Conservation (phyloP, 1,140 invertebrate species). For the Lasioglossum albipes region DNA sequence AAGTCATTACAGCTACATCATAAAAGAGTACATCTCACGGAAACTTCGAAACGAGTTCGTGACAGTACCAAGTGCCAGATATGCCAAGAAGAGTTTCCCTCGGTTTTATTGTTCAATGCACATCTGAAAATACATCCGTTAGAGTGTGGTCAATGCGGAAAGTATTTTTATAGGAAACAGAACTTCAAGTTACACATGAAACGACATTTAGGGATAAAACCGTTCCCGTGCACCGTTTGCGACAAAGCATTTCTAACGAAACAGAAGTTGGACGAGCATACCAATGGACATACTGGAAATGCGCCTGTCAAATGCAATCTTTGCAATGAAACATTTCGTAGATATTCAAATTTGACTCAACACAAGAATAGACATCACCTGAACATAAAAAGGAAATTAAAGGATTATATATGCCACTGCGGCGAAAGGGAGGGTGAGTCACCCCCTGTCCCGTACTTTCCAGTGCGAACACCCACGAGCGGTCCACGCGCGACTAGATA, state of each 20-base stretch:
- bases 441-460: slow-evolving; percentile 73
- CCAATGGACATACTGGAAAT: slow-evolving; percentile 89
- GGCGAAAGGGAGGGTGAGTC: slow-evolving; percentile 82
- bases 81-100: slow-evolving; percentile 83
- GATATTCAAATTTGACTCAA: slow-evolving; percentile 92
- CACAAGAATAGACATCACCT: slow-evolving; percentile 88
- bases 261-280: slow-evolving; percentile 89
- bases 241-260: slow-evolving; percentile 90
- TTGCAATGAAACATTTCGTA: slow-evolving; percentile 90
- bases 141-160: slow-evolving; percentile 89
- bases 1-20: slow-evolving; percentile 81
- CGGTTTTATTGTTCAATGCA: slow-evolving; percentile 83
- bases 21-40: slow-evolving; percentile 76
- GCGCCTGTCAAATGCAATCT: slow-evolving; percentile 90
- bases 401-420: slow-evolving; percentile 90
- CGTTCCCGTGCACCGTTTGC: slow-evolving; percentile 88
- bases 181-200: slow-evolving; percentile 89
- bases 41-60: slow-evolving; percentile 72
- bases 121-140: slow-evolving; percentile 89
- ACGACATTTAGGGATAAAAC: slow-evolving; percentile 88
- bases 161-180: slow-evolving; percentile 86
- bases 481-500: slow-evolving; percentile 77
- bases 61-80: slow-evolving; percentile 81
- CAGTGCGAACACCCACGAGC: slow-evolving; percentile 75
- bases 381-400: slow-evolving; percentile 84